These are phyloP conservation scores for Salminus brasiliensis DNA, from an alignment of 2,113 vertebrate genomes.

Conservation along the genomic window DNA sequence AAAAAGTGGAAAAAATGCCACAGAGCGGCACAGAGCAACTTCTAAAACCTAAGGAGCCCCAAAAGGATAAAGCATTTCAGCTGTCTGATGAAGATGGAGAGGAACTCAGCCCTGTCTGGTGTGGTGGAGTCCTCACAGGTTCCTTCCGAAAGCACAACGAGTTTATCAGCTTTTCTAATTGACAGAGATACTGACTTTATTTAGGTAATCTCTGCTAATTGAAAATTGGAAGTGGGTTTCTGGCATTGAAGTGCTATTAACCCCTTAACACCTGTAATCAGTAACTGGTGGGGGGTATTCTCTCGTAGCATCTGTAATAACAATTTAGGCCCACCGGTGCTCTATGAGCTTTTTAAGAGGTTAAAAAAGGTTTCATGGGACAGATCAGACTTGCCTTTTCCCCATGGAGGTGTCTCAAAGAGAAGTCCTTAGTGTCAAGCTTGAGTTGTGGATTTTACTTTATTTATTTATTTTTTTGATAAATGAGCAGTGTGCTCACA, in stretches of 20 bases:
- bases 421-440: too few relatives aligned
- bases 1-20: neutral
- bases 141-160: neutral
- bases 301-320: neutral
- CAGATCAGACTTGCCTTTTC: too few relatives aligned
- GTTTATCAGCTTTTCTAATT: neutral
- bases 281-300: too few relatives aligned
- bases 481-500: neutral
- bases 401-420: too few relatives aligned
- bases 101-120: neutral
- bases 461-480: neutral
- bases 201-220: slow-evolving; percentile 7
- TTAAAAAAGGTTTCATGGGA: too few relatives aligned
- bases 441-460: neutral
- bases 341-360: too few relatives aligned
- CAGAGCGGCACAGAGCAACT: slow-evolving; percentile 19
- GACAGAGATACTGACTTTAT: neutral
- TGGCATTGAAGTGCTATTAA: neutral
- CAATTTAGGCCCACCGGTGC: slow-evolving; percentile 3
- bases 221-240: neutral
- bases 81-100: slow-evolving; percentile 15
- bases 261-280: too few relatives aligned
- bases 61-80: neutral
- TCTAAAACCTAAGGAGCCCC: slow-evolving; percentile 14
- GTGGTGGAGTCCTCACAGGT: neutral